Percentiles rank a stretch among this genome's conserved stretches.
Evolutionary conservation across 2,797 vertebrate species (phyloP).

Genomic region (Acrossocheilus wenchowensis): DNA sequence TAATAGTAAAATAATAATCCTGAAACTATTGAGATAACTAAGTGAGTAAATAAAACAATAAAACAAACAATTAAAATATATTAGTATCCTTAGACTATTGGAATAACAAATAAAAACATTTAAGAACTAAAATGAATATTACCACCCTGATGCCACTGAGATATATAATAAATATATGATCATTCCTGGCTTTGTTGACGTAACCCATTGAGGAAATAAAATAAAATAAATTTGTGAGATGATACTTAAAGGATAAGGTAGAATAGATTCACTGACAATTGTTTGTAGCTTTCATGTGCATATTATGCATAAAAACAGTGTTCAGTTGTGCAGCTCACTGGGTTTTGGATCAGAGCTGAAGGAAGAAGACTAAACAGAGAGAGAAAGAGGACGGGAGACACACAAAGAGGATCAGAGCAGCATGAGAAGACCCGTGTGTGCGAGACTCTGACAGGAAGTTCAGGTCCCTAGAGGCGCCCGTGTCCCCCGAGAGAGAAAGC

Average conservation of each 20-base stretch:
- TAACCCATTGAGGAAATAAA: background rate
- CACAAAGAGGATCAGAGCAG: conserved; percentile 39
- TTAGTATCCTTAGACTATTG: no score
- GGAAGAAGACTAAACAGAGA: conserved; percentile 14
- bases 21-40: no score
- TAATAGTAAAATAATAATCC: no score
- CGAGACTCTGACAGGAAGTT: conserved; percentile 27
- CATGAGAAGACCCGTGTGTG: conserved; percentile 12
- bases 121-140: background rate
- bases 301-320: background rate
- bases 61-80: no score
- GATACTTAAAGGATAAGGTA: background rate
- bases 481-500: conserved; percentile 15
- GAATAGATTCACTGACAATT: background rate
- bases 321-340: background rate
- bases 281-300: background rate
- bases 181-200: background rate
- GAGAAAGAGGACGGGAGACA: conserved; percentile 50
- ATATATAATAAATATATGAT: background rate
- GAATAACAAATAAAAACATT: no score
- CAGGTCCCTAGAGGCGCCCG: conserved; percentile 20
- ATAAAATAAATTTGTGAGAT: background rate
- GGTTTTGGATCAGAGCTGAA: background rate
- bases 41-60: no score
- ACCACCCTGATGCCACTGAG: background rate